Conservation (phyloP, 2,113 vertebrate species). For the Picathartes gymnocephalus region DNA sequence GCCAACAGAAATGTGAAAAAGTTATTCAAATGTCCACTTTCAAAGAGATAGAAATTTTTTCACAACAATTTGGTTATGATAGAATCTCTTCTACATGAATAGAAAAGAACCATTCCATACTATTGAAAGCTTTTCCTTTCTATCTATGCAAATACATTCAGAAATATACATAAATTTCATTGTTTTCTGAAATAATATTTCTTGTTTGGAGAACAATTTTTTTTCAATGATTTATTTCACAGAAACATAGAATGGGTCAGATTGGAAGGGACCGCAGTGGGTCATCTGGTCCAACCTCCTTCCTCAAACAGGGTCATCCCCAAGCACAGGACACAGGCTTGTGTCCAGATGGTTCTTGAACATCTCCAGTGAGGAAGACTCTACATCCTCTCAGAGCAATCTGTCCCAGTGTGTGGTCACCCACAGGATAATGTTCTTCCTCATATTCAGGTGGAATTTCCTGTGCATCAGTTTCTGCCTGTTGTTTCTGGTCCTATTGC, state of each 20-base stretch:
- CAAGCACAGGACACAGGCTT: not conserved
- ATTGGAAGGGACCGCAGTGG: not conserved
- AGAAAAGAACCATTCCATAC: not conserved
- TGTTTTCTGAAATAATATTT: not conserved
- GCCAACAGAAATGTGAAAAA: not conserved
- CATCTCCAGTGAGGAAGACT: not conserved
- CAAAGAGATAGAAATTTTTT: not conserved
- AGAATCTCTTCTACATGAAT: not conserved
- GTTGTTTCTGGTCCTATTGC: not conserved
- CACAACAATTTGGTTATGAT: not conserved
- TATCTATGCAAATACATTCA: not conserved
- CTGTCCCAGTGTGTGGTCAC: not conserved
- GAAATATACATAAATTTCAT: not conserved
- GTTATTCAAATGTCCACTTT: not conserved
- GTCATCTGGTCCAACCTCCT: not conserved
- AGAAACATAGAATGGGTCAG: not conserved
- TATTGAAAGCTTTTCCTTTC: not conserved
- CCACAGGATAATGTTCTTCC: rapidly evolving
- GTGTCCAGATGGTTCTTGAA: not conserved
- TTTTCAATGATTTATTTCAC: not conserved
- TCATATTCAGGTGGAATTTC: not conserved
- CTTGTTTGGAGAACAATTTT: not conserved
- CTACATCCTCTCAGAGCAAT: not conserved
- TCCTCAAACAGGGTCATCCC: not conserved
- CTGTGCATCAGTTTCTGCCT: not conserved